phyloP scores from a whole-genome alignment of 2,888 invertebrate genomes.

The Parnassius orleans region DNA sequence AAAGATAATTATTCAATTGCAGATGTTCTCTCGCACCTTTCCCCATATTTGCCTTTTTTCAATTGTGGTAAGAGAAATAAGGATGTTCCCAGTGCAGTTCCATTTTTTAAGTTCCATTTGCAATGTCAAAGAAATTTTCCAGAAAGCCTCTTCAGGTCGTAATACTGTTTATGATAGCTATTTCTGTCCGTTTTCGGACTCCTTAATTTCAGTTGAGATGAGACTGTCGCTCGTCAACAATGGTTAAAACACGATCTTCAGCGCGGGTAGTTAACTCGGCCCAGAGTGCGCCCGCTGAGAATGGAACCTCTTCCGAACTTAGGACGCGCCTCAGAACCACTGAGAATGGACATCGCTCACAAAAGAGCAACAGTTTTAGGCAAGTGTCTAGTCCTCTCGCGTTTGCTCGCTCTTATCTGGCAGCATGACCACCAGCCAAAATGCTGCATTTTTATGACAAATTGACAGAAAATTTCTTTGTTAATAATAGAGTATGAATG shows the following conservation, averaged over 20 bases:
- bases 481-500: constrained; percentile 5
- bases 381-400: constrained; percentile 65
- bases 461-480: neutral
- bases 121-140: constrained; percentile 72
- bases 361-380: constrained; percentile 67
- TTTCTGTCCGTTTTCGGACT: constrained; percentile 73
- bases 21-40: constrained; percentile 64
- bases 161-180: constrained; percentile 52
- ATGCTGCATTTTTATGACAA: constrained; percentile 1
- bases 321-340: constrained; percentile 67
- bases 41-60: constrained; percentile 52
- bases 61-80: constrained; percentile 73
- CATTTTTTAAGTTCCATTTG: constrained; percentile 31
- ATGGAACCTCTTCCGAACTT: constrained; percentile 72
- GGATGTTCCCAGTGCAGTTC: constrained; percentile 40
- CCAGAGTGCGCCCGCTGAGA: constrained; percentile 64
- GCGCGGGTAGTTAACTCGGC: constrained; percentile 74
- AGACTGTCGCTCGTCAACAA: constrained; percentile 77
- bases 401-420: constrained; percentile 84
- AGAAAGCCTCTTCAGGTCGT: constrained; percentile 57
- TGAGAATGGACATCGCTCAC: constrained; percentile 69
- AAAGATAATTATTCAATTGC: constrained; percentile 77
- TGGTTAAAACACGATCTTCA: constrained; percentile 81
- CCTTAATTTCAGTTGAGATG: constrained; percentile 79
- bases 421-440: constrained; percentile 43